Evolutionary conservation across 2,113 vertebrate species (phyloP), one percentile per base, ranked within the genome.

Genomic region (Odocoileus hemionus): DNA sequence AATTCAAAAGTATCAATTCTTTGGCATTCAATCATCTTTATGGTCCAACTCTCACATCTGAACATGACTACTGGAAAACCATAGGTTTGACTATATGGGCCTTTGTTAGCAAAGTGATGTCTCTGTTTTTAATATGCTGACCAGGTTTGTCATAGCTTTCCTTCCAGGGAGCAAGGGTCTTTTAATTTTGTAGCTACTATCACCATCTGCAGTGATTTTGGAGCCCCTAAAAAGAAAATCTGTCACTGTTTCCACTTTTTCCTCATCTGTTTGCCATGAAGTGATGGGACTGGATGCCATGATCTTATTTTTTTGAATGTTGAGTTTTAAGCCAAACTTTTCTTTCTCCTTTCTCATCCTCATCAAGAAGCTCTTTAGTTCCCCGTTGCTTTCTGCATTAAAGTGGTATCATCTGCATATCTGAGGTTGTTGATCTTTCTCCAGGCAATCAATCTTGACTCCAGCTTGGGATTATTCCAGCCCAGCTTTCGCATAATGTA

Each of bases 11-110:
- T 43, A 25, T 74, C 70, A 43, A 14, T 74, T 76, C 36, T 76
- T 43, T 43, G 36, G 70, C 0, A 0, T 23, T 76, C n/a, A 70
- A 0, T 21, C 10, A 39, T 70, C 5, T 70, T 12, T 39, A 70
- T 70, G n/a, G n/a, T 23, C n/a, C 67, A 70, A 39, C 52, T 54
- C 52, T 54, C 55, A 57, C 12, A 76, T 76, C 12, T 43, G 12
- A 57, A 76, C 36, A 43, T 43, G 70, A 76, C 36, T 43, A 26
- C 12, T 14, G 70, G 23, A 76, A 76, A 43, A 76, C 2, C 70
- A 76, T 26, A 43, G 36, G 23, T 76, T 70, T 76, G 70, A 76
- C 25, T 43, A 43, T 43, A 76, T 43, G 12, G 1, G 12, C 70
- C 23, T 76, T 76, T 76, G 23, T 43, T 43, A 76, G 36, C 36